Conservation (phyloP, 2,888 invertebrate genomes). For the Bombylius discolor region DNA sequence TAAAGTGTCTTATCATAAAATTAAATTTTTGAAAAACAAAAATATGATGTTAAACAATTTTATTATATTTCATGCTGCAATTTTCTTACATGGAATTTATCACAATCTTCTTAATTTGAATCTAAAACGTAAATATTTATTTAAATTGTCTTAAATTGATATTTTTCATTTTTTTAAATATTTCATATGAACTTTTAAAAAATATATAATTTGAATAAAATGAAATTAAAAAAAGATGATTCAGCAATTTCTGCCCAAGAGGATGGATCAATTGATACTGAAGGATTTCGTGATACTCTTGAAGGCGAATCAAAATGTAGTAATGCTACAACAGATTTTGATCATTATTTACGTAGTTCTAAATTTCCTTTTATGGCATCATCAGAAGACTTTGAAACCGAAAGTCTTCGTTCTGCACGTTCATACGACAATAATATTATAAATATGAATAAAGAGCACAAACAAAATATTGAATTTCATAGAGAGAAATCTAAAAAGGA, state of each 20-base stretch:
- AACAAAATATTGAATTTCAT: not conserved
- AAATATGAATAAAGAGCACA: not conserved
- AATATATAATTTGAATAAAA: not conserved
- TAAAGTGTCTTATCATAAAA: not conserved
- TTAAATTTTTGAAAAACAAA: not conserved
- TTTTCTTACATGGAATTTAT: not conserved
- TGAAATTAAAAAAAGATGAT: slow-evolving; percentile 6
- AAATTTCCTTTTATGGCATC: slow-evolving; percentile 10
- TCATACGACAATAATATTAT: not conserved
- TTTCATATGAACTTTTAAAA: not conserved
- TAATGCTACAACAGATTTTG: not conserved
- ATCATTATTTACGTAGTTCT: not conserved
- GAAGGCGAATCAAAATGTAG: not conserved
- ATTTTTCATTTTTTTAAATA: not conserved
- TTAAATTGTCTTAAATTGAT: not conserved
- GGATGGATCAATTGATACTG: slow-evolving; percentile 14
- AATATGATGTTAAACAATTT: slow-evolving; percentile 1
- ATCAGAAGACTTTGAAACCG: slow-evolving; percentile 16
- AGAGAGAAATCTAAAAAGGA: slow-evolving; percentile 7
- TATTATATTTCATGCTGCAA: slow-evolving; percentile 16
- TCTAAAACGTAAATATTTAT: slow-evolving; percentile 2
- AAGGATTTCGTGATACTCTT: slow-evolving; percentile 10
- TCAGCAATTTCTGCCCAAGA: slow-evolving; percentile 13
- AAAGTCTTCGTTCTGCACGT: slow-evolving; percentile 2
- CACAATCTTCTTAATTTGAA: not conserved